Evolutionary conservation across 2,888 invertebrate genomes (phyloP).

Genomic region (Caenorhabditis sp.): DNA sequence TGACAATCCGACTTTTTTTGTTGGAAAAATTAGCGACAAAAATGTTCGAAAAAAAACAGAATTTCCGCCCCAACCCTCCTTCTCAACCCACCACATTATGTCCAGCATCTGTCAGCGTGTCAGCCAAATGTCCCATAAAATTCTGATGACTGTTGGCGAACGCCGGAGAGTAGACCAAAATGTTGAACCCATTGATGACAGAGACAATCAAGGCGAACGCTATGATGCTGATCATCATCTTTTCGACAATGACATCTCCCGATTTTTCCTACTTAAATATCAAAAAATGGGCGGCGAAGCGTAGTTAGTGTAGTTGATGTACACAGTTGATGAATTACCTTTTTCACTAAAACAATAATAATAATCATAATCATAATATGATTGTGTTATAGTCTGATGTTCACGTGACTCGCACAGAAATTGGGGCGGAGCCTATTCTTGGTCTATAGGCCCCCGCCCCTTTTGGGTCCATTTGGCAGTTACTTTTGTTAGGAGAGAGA

Average conservation of each 20-base stretch:
- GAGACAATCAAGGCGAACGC: not conserved
- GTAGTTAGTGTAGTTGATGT: not conserved
- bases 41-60: no score
- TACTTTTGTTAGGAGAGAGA: no score
- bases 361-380: not conserved
- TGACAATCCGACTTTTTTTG: no score
- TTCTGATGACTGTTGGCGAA: constrained; percentile 40
- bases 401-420: no score
- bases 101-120: constrained; percentile 35
- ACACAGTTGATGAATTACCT: not conserved
- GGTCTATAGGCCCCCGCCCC: no score
- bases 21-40: no score
- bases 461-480: no score
- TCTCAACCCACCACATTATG: constrained; percentile 19
- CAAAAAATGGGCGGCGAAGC: no score
- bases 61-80: not conserved
- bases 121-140: constrained; percentile 40
- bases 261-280: not conserved
- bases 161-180: constrained; percentile 33
- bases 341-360: not conserved
- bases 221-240: no score
- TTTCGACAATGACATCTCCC: no score
- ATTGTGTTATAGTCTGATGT: not conserved
- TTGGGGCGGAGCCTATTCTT: no score
- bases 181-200: constrained; percentile 9